These are phyloP conservation scores for Aspidiotus rigidus DNA, from an alignment of 2,888 invertebrate species.

Conservation along the genomic window DNA sequence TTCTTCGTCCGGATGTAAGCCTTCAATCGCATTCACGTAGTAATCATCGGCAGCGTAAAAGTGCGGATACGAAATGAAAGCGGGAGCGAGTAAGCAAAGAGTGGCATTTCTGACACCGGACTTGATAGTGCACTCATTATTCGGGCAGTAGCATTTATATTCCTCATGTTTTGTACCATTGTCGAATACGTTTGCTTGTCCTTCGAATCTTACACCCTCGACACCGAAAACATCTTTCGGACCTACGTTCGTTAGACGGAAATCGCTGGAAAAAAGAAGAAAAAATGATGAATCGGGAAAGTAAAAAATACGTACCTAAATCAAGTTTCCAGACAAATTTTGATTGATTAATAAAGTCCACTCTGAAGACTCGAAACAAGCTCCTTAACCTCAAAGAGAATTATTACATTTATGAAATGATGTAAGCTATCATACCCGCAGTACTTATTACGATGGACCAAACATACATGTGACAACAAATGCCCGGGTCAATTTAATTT, in stretches of 20 bases:
- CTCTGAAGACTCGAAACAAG: too few species aligned
- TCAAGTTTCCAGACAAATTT: too few species aligned
- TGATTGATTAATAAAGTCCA: too few species aligned
- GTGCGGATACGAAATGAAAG: conserved; percentile 46
- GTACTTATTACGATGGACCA: too few species aligned
- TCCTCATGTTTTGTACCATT: conserved; percentile 55
- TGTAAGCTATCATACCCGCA: too few species aligned
- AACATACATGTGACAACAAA: too few species aligned
- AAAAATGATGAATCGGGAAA: neutral
- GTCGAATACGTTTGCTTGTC: conserved; percentile 59
- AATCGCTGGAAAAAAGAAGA: conserved; percentile 32
- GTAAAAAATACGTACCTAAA: neutral
- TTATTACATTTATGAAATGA: too few species aligned
- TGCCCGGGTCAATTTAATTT: too few species aligned
- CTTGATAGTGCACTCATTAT: conserved; percentile 38
- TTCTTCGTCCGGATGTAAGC: conserved; percentile 43
- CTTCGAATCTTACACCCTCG: conserved; percentile 49
- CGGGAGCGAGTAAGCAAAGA: conserved; percentile 42
- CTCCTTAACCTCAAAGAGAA: too few species aligned
- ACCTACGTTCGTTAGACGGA: conserved; percentile 31
- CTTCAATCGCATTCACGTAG: conserved; percentile 42
- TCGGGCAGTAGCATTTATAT: conserved; percentile 58
- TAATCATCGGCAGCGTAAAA: conserved; percentile 44
- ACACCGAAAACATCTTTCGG: conserved; percentile 45
- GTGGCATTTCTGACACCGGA: conserved; percentile 41